These are phyloP conservation scores for Spilosoma lubricipeda DNA, from an alignment of 2,888 invertebrate species.

Conservation along the genomic window DNA sequence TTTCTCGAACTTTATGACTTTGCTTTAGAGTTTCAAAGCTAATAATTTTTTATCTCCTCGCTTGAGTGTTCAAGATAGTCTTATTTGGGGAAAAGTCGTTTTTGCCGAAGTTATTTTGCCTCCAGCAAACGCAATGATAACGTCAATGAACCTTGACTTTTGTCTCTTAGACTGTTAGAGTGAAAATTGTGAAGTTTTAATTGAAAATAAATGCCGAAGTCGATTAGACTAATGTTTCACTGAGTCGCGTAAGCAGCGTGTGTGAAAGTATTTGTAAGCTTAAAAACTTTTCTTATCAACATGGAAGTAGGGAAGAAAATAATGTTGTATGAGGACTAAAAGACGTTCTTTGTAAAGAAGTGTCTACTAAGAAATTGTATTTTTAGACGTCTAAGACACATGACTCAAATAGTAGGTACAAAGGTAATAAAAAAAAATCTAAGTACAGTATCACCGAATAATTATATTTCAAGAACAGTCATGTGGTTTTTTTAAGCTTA, in stretches of 20 bases:
- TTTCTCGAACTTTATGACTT: constrained; percentile 45
- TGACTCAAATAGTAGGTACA: too few relatives aligned
- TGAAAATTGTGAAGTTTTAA: constrained; percentile 32
- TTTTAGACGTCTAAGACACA: too few relatives aligned
- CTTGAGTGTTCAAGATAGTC: constrained; percentile 47
- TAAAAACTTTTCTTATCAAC: neutral
- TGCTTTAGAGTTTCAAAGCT: constrained; percentile 50
- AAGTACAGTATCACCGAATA: too few relatives aligned
- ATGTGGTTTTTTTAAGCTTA: too few relatives aligned
- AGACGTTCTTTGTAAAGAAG: neutral
- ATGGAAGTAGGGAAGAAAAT: neutral
- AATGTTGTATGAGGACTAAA: neutral
- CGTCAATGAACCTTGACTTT: constrained; percentile 23
- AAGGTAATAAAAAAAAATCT: too few relatives aligned
- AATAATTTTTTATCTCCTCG: constrained; percentile 53
- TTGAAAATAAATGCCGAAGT: constrained; percentile 51
- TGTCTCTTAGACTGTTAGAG: constrained; percentile 10
- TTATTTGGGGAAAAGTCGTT: constrained; percentile 32
- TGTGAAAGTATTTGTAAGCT: constrained; percentile 17
- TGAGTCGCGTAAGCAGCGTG: constrained; percentile 14
- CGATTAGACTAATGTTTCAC: constrained; percentile 36
- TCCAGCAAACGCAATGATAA: constrained; percentile 42
- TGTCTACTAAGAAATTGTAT: neutral
- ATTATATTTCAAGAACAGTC: too few relatives aligned
- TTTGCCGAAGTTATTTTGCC: constrained; percentile 49